Evolutionary conservation across 2,797 vertebrate genomes (phyloP).

Genomic region (Ptychobarbus kaznakovi): DNA sequence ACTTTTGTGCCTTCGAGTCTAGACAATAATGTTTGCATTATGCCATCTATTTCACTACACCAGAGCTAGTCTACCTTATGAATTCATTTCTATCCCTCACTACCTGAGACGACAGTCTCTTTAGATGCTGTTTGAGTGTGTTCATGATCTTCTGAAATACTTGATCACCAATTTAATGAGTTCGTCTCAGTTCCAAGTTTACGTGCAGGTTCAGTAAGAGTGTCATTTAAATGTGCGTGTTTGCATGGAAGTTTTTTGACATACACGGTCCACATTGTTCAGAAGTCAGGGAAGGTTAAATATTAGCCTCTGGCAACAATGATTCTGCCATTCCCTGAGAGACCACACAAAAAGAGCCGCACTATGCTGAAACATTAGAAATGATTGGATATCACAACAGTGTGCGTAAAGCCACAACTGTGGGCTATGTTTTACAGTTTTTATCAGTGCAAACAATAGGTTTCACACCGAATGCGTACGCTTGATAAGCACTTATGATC

Average conservation of each 20-base stretch:
- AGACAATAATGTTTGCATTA: neutral
- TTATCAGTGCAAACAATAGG: constrained; percentile 12
- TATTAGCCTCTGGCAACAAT: constrained; percentile 24
- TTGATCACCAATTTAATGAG: constrained; percentile 14
- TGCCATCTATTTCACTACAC: neutral
- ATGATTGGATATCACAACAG: constrained; percentile 18
- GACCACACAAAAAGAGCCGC: neutral
- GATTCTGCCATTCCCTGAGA: constrained; percentile 2
- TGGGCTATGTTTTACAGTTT: neutral
- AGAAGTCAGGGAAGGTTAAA: constrained; percentile 19
- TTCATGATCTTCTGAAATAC: constrained; percentile 3
- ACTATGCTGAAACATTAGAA: constrained; percentile 4
- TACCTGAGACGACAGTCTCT: neutral
- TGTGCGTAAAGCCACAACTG: neutral
- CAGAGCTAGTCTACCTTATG: neutral
- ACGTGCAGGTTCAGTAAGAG: constrained; percentile 6
- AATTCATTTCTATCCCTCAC: neutral
- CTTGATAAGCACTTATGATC: neutral
- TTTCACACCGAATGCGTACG: neutral
- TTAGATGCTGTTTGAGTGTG: constrained; percentile 3
- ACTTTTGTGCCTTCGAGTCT: neutral
- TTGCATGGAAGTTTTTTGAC: constrained; percentile 20
- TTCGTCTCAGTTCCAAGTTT: constrained; percentile 38
- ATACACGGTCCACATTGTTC: constrained; percentile 27
- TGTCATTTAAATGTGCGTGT: constrained; percentile 7